A percentile compares a stretch with the other conserved stretches of the same genome.
phyloP scores from a whole-genome alignment of 2,797 vertebrate genomes.

The Hipposideros larvatus region DNA sequence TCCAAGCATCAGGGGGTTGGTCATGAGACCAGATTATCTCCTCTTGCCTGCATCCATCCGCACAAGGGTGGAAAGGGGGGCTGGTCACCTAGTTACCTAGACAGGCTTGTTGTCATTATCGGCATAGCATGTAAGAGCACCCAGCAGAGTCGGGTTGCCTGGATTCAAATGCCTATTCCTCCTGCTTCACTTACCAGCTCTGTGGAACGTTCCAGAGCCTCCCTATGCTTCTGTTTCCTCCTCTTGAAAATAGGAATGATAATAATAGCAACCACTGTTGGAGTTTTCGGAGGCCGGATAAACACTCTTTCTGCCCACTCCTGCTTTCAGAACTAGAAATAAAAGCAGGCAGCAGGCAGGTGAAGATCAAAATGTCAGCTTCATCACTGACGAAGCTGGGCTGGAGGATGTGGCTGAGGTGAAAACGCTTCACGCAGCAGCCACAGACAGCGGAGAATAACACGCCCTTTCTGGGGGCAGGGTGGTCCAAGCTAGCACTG shows the following conservation, averaged over 20 bases:
- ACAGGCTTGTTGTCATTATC: not conserved
- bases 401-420: slow-evolving; percentile 26
- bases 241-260: not conserved
- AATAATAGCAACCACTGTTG: not conserved
- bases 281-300: not conserved
- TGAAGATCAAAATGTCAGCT: not conserved
- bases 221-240: not conserved
- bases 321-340: not conserved
- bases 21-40: not conserved
- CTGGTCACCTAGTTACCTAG: not conserved
- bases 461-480: not conserved
- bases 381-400: not conserved
- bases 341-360: not conserved
- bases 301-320: not conserved
- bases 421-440: not conserved
- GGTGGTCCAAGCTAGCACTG: not conserved
- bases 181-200: not conserved
- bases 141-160: not conserved
- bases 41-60: not conserved
- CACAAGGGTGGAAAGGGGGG: not conserved
- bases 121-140: not conserved
- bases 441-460: not conserved
- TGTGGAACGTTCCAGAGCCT: not conserved
- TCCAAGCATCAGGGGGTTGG: not conserved
- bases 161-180: not conserved